phyloP scores from a whole-genome alignment of 2,888 invertebrate species.

The Vesta saturnalis region DNA sequence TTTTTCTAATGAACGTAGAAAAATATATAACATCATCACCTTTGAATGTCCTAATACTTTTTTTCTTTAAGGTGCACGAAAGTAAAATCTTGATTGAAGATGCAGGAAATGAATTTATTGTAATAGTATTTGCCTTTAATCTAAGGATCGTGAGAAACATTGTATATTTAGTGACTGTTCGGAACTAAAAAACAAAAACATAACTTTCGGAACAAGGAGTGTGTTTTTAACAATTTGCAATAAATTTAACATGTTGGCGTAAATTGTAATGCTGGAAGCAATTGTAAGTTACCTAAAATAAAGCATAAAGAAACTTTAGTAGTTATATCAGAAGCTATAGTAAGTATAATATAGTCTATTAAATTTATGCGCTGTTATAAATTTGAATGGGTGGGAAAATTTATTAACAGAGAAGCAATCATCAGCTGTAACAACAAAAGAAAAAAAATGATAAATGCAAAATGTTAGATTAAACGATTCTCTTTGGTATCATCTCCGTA shows the following conservation, averaged over 20 bases:
- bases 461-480: constrained; percentile 37
- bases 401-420: constrained; percentile 13
- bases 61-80: no score
- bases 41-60: no score
- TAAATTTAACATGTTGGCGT: not conserved
- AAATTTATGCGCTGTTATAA: not conserved
- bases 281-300: not conserved
- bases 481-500: constrained; percentile 47
- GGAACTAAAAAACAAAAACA: no score
- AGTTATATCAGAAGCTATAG: not conserved
- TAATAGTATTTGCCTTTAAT: no score
- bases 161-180: no score
- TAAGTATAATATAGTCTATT: not conserved
- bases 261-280: not conserved
- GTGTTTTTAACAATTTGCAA: not conserved
- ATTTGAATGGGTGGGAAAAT: not conserved
- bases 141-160: no score
- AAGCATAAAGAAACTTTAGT: not conserved
- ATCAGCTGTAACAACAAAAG: constrained; percentile 4
- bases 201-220: no score
- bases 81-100: no score
- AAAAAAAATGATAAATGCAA: constrained; percentile 38
- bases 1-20: no score
- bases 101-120: no score
- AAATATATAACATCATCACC: no score